phyloP scores from a whole-genome alignment of 1,140 invertebrate species.

The Geopemphigus sp. region DNA sequence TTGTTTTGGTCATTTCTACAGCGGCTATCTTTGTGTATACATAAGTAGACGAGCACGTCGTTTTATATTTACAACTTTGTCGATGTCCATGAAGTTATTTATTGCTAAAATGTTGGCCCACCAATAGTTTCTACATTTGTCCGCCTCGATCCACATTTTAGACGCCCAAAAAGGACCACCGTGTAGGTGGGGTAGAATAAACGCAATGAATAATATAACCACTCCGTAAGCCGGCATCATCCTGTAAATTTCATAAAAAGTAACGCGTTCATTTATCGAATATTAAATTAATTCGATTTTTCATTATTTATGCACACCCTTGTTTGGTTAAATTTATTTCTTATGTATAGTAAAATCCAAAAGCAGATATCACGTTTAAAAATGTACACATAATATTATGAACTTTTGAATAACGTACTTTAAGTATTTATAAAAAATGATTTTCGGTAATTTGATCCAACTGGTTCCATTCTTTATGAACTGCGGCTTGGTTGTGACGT shows the following conservation, averaged over 20 bases:
- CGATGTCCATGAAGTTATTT: background rate
- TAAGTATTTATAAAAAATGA: background rate
- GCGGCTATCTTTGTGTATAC: too few species aligned
- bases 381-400: too few species aligned
- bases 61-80: too few species aligned
- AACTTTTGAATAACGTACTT: background rate
- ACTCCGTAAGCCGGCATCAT: background rate
- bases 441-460: background rate
- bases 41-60: too few species aligned
- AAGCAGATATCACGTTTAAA: too few species aligned
- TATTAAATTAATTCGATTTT: too few species aligned
- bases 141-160: background rate
- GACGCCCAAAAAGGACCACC: background rate
- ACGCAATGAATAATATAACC: background rate
- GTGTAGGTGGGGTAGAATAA: background rate
- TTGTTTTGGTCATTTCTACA: too few species aligned
- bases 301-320: too few species aligned
- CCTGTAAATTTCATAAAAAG: too few species aligned
- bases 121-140: conserved; percentile 11
- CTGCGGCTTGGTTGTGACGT: background rate
- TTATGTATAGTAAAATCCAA: too few species aligned
- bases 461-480: background rate
- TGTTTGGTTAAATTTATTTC: too few species aligned
- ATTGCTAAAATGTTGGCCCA: background rate
- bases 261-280: too few species aligned